These are phyloP conservation scores for Prolemur simus DNA, from an alignment of 2,113 vertebrate genomes.

Conservation along the genomic window DNA sequence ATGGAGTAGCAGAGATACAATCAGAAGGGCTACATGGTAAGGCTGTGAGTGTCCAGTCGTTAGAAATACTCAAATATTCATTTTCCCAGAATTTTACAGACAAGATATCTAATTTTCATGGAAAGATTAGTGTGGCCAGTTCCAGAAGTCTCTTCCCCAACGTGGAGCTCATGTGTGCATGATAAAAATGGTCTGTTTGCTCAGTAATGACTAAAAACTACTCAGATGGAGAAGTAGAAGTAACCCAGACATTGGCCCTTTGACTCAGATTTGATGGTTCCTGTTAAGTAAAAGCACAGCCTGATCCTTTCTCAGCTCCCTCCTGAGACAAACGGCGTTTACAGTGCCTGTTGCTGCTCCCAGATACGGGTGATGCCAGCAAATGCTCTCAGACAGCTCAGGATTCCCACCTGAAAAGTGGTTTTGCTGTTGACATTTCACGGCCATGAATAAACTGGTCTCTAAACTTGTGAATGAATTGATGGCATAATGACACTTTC, in stretches of 20 bases:
- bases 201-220: neutral
- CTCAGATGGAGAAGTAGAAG: neutral
- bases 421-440: neutral
- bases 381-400: neutral
- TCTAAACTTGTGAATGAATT: neutral
- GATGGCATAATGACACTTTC: neutral
- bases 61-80: neutral
- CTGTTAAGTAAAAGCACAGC: neutral
- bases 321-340: neutral
- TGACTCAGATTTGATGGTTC: neutral
- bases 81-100: neutral
- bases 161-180: neutral
- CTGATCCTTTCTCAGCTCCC: neutral
- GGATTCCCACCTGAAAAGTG: neutral
- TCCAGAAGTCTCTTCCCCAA: neutral
- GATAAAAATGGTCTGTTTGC: neutral
- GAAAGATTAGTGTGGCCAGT: too few species aligned
- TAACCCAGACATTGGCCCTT: neutral
- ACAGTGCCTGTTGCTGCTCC: neutral
- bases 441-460: neutral
- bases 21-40: neutral
- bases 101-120: neutral
- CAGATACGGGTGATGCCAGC: neutral
- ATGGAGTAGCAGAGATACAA: neutral
- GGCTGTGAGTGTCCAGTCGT: neutral